Evolutionary conservation across 1,140 invertebrate species (phyloP), one percentile per base, ranked within the genome.

Genomic region (Cotesia glomerata): DNA sequence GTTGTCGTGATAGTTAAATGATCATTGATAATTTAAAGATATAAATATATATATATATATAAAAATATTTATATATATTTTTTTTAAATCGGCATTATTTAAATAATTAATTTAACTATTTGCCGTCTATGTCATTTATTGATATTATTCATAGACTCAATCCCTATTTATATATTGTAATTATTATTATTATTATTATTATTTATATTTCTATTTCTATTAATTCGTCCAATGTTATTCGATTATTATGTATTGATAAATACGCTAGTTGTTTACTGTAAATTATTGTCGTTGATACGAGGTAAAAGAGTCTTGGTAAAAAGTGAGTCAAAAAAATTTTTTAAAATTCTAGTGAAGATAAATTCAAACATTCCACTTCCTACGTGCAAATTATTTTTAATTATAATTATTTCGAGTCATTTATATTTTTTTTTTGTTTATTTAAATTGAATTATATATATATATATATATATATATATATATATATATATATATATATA

Each of bases 301-400:
- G 36, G 16, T 49, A 9, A 51, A 51, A 14, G 13, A 54, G 13
- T 54, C 13, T 54, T 7, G 16, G n/a, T 14, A 51, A 18, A 11
- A 59, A 59, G 13, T 8, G 9, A 18, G 26, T 26, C 26, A 26
- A 2, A 9, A 59, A 59, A 11, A 45, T 45, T 45, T 45, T 45
- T 45, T 45, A 11, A 34, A 32, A 73, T 81, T 84, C 79, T 86
- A 85, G 81, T 82, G 83, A 81, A 76, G 61, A 71, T 9, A 77
- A 84, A 81, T 77, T 79, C 79, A 79, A 78, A 87, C 85, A 87
- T 87, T 87, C 85, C 85, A 82, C 82, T 82, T 77, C 76, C 71
- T 79, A 82, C 82, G 82, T 85, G 81, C 80, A 85, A 82, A 82
- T 73, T 83, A 80, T 79, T 76, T 83, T 82, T 83, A 82, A 79